These are phyloP conservation scores for Xylota segnis DNA, from an alignment of 2,888 invertebrate species.

Conservation along the genomic window DNA sequence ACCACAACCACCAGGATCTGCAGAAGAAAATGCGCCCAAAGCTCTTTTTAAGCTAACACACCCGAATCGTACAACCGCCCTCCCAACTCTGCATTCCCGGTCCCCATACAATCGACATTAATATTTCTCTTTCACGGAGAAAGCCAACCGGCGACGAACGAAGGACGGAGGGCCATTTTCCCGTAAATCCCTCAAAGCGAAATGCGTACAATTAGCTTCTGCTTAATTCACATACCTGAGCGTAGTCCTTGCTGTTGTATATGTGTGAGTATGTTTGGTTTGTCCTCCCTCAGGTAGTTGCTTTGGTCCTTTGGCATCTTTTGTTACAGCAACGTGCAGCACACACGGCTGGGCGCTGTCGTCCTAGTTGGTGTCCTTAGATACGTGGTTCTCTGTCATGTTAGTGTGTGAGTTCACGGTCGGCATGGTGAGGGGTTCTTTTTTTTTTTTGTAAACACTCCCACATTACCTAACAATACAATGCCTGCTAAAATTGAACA, in stretches of 20 bases:
- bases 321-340: conserved; percentile 23
- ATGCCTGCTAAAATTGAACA: conserved; percentile 33
- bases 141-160: background rate
- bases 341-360: background rate
- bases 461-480: conserved; percentile 22
- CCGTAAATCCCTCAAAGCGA: conserved; percentile 58
- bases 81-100: background rate
- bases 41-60: conserved; percentile 43
- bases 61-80: background rate
- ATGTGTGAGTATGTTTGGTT: background rate
- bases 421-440: background rate
- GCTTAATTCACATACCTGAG: conserved; percentile 46
- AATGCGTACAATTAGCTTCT: conserved; percentile 66
- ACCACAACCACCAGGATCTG: conserved; percentile 19
- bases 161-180: conserved; percentile 21
- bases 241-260: background rate
- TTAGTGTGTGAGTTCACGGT: background rate
- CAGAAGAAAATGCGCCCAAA: conserved; percentile 25
- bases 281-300: conserved; percentile 32
- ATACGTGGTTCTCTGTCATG: conserved; percentile 2
- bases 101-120: conserved; percentile 19
- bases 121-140: conserved; percentile 13
- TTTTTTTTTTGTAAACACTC: background rate
- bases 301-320: conserved; percentile 32
- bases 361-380: conserved; percentile 8